Evolutionary conservation across 2,888 invertebrate genomes (phyloP).

Genomic region (Trissoscelio sp.): DNA sequence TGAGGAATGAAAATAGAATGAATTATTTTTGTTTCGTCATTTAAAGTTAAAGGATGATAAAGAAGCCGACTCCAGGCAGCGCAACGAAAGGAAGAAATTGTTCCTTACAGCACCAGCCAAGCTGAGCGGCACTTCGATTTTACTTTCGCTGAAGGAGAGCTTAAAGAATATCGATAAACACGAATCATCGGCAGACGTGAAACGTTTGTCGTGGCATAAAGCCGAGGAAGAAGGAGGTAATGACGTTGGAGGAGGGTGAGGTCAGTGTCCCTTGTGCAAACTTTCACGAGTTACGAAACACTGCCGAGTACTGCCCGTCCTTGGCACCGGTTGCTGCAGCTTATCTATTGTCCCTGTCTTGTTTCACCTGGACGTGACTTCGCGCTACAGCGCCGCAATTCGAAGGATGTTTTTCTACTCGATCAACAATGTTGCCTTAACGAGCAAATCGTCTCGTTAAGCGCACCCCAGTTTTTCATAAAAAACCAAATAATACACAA

Average conservation of each 20-base stretch:
- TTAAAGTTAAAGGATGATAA: too few relatives aligned
- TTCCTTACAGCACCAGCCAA: conserved; percentile 49
- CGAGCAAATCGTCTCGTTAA: conserved; percentile 12
- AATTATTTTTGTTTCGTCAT: too few relatives aligned
- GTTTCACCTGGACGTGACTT: conserved; percentile 73
- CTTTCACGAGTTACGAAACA: conserved; percentile 84
- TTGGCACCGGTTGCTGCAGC: conserved; percentile 83
- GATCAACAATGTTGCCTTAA: neutral
- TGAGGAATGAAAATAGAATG: too few relatives aligned
- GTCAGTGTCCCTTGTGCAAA: conserved; percentile 83
- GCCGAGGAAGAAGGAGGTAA: conserved; percentile 68
- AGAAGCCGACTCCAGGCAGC: neutral
- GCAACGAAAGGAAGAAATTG: conserved; percentile 41
- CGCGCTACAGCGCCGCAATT: conserved; percentile 33
- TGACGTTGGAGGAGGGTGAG: conserved; percentile 78
- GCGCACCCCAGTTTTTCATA: too few relatives aligned
- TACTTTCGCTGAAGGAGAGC: conserved; percentile 63
- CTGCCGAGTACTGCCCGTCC: conserved; percentile 81
- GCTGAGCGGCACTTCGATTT: conserved; percentile 34
- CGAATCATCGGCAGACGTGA: conserved; percentile 64
- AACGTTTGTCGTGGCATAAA: conserved; percentile 61
- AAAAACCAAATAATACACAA: too few relatives aligned
- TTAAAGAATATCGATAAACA: conserved; percentile 54
- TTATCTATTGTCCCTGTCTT: conserved; percentile 81
- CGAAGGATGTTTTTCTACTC: conserved; percentile 27